Evolutionary conservation across 2,113 vertebrate species (phyloP).

Genomic region (Halcyon senegalensis): DNA sequence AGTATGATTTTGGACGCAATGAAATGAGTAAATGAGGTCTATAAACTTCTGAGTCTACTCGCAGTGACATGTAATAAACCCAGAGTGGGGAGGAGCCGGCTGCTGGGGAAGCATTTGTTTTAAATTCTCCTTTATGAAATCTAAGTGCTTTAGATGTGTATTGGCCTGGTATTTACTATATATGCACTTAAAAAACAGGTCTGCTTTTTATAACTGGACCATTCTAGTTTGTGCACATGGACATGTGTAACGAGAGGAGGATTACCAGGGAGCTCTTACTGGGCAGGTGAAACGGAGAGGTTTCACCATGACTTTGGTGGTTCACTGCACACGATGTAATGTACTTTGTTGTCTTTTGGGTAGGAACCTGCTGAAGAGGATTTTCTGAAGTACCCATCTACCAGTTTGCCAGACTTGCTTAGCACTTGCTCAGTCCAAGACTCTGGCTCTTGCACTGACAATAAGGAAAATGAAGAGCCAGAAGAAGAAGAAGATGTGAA

Average conservation of each 20-base stretch:
- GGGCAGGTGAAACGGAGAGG: background rate
- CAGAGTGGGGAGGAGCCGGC: background rate
- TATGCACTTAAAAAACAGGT: background rate
- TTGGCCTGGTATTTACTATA: background rate
- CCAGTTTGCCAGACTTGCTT: slow-evolving; percentile 91
- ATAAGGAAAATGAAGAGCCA: slow-evolving; percentile 82
- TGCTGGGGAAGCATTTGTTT: background rate
- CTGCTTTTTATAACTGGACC: background rate
- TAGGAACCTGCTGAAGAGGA: slow-evolving; percentile 62
- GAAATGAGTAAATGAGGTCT: background rate
- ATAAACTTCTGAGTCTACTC: background rate
- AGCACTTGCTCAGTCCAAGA: slow-evolving; percentile 84
- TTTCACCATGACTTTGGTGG: background rate
- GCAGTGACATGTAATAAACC: background rate
- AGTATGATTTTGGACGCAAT: background rate
- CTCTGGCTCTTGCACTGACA: slow-evolving; percentile 76
- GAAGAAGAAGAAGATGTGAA: slow-evolving; percentile 75
- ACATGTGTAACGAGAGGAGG: background rate
- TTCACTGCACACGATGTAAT: background rate
- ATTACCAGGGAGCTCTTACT: background rate
- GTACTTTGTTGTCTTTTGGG: background rate
- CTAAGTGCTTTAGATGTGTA: background rate
- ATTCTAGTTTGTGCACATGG: background rate
- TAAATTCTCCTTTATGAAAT: background rate
- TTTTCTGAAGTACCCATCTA: slow-evolving; percentile 86